Evolutionary conservation across 1,140 invertebrate species (phyloP).

Genomic region (Drosophila parvula): DNA sequence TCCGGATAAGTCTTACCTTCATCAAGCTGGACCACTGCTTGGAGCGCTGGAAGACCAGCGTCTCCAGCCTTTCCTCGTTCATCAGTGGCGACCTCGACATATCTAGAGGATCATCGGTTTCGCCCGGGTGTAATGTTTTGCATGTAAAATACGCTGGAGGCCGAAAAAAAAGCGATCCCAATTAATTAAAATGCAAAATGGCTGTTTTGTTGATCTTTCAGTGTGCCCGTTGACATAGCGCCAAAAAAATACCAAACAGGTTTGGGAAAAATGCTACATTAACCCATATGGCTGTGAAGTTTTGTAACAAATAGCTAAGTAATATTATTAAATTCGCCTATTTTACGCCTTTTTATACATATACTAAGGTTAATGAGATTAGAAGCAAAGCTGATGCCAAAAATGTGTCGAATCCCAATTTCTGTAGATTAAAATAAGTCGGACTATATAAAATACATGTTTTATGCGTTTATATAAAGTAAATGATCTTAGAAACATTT

Average conservation of each 20-base stretch:
- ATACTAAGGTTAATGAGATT: no score
- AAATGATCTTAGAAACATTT: no score
- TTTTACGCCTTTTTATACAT: no score
- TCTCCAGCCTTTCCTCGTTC: slow-evolving; percentile 53
- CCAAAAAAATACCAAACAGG: slow-evolving; percentile 12
- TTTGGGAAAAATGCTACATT: neutral
- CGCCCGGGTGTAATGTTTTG: neutral
- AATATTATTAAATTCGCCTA: no score
- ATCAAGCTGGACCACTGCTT: slow-evolving; percentile 56
- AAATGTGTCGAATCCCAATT: no score
- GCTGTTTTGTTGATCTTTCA: slow-evolving; percentile 5
- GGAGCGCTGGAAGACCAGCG: slow-evolving; percentile 54
- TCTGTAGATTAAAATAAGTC: no score
- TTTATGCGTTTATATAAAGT: no score
- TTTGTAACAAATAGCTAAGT: no score
- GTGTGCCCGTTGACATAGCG: slow-evolving; percentile 9
- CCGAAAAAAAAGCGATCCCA: neutral
- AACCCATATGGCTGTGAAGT: no score
- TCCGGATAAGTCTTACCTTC: slow-evolving; percentile 21
- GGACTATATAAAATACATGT: no score
- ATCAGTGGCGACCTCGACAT: slow-evolving; percentile 42
- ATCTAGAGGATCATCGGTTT: neutral
- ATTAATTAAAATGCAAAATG: slow-evolving; percentile 30
- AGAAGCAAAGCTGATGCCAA: no score
- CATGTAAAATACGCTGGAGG: neutral